phyloP scores from a whole-genome alignment of 2,888 invertebrate species.

The Bellardia bayeri region DNA sequence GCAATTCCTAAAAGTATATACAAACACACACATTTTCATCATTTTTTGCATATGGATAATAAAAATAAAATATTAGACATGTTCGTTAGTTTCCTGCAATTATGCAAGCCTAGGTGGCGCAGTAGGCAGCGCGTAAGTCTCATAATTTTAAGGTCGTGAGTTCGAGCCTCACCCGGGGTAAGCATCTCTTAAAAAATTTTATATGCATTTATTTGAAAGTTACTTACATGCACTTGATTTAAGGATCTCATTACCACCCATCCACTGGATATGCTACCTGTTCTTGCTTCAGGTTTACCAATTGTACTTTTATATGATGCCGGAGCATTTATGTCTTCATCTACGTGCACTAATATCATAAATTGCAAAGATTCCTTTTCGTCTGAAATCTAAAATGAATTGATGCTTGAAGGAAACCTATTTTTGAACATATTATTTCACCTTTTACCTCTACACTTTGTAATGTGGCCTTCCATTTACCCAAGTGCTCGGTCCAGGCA shows the following conservation, averaged over 20 bases:
- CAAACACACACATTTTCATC: not conserved
- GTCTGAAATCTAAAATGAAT: constrained; percentile 82
- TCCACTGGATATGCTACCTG: constrained; percentile 86
- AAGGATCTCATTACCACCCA: constrained; percentile 88
- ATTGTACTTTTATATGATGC: constrained; percentile 72
- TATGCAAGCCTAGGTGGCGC: constrained; percentile 74
- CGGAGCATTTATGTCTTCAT: constrained; percentile 84
- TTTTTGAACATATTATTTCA: not conserved
- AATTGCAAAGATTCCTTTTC: constrained; percentile 88
- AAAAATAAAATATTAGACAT: constrained; percentile 16
- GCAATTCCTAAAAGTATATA: constrained; percentile 88
- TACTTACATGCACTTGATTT: constrained; percentile 87
- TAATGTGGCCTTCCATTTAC: constrained; percentile 93
- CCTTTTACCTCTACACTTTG: constrained; percentile 90
- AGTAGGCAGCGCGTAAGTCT: constrained; percentile 76
- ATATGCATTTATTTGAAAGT: not conserved
- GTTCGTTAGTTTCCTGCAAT: not conserved
- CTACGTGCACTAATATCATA: constrained; percentile 92
- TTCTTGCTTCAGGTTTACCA: constrained; percentile 80
- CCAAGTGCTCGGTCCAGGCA: constrained; percentile 95
- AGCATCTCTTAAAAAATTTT: constrained; percentile 20
- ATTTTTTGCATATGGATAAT: not conserved
- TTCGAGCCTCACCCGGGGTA: constrained; percentile 72
- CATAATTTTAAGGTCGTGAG: constrained; percentile 75
- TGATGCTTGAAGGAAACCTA: not conserved